Evolutionary conservation across 2,888 invertebrate species (phyloP), one percentile per base, ranked within the genome.

Genomic region (Monopis laevigella): DNA sequence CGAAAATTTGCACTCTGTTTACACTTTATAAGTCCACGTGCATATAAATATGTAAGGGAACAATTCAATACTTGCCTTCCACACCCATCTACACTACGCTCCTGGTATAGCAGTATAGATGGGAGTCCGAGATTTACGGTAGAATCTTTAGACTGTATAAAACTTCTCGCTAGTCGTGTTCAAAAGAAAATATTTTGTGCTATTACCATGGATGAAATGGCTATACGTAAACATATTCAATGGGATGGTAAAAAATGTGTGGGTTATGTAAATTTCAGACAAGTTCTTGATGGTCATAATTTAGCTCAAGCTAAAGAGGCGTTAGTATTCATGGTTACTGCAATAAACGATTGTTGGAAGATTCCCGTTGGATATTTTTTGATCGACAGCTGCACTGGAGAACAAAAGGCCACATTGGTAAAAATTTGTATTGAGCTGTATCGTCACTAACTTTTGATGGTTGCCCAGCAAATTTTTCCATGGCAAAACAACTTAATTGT

Each of bases 381-480:
- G n/a, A 18, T 36, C 3, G 19, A 36, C n/a, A 14, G 36, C 18
- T 3, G n/a, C 7, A 36, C 16, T 19, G 36, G 13, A 5, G 36
- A 36, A 18, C 36, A 36, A 19, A 36, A 17, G n/a, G 19, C 36
- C 3, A 19, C 12, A 2, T 14, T 36, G 2, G 19, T 36, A 11
- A 36, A 19, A 19, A 17, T 5, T 5, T 36, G 18, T 14, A 3
- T 36, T 8, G 36, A 36, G 4, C 7, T n/a, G 21, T 14, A 10
- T n/a, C 19, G 2, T 36, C 36, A 11, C 2, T 36, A 18, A 36
- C 36, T 17, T 36, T 36, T 36, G 36, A 36, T 36, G 36, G 36
- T 10, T 36, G 36, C 19, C 36, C 36, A 19, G 19, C 36, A 19
- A 16, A 36, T 18, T 18, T 36, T 16, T 3, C 36, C 3, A 18